A percentile compares a stretch with the other conserved stretches of the same genome.
phyloP scores from a whole-genome alignment of 2,113 vertebrate species.

The Pangasianodon gigas region DNA sequence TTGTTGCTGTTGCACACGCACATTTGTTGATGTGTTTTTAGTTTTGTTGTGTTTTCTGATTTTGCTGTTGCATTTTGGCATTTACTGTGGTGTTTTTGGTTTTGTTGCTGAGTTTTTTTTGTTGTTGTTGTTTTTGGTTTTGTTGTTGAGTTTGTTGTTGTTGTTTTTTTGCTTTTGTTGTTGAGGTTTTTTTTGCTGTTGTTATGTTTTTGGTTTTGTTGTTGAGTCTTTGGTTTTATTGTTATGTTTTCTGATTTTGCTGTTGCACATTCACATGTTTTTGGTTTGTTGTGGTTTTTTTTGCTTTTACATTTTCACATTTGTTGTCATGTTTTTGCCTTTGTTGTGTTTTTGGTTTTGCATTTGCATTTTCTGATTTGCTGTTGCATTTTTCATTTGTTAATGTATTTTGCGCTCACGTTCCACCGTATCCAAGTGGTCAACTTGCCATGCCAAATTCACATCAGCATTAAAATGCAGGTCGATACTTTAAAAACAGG shows the following conservation, averaged over 20 bases:
- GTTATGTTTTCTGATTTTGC: neutral
- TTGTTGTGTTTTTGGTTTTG: neutral
- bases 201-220: neutral
- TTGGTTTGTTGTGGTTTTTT: neutral
- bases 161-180: neutral
- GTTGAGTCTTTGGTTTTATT: neutral
- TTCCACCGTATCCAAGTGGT: neutral
- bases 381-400: neutral
- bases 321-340: neutral
- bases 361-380: neutral
- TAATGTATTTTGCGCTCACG: neutral
- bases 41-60: neutral
- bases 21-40: neutral
- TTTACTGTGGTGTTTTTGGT: neutral
- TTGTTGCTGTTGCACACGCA: too few species aligned
- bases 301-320: neutral
- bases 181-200: neutral
- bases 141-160: neutral
- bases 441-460: neutral
- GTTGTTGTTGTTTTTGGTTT: neutral
- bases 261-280: neutral
- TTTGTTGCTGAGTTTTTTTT: neutral
- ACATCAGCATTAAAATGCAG: slow-evolving; percentile 15
- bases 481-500: slow-evolving; percentile 39
- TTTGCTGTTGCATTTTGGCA: neutral